These are phyloP conservation scores for Gymnothorax javanicus DNA, from an alignment of 2,797 vertebrate species.

Conservation along the genomic window DNA sequence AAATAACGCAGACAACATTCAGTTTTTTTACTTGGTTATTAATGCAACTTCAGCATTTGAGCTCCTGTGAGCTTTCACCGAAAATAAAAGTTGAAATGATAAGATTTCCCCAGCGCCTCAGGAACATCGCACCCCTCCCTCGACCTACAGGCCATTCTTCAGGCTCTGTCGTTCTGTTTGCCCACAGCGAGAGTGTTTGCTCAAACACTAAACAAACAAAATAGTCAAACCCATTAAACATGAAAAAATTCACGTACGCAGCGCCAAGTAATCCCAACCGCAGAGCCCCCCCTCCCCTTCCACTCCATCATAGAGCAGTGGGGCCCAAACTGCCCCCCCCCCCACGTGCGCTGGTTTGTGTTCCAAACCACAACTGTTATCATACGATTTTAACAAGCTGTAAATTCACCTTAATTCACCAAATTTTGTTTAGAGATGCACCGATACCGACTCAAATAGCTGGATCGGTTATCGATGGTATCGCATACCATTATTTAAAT, in stretches of 20 bases:
- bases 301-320: neutral
- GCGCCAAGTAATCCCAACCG: no score
- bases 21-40: neutral
- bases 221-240: constrained; percentile 20
- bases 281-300: neutral
- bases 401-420: no score
- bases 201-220: constrained; percentile 25
- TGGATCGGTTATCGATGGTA: no score
- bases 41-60: neutral
- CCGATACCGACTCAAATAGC: no score
- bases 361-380: no score
- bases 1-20: neutral
- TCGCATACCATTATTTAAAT: no score
- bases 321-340: neutral
- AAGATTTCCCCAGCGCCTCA: neutral
- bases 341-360: neutral
- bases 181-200: neutral
- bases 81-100: constrained; percentile 13
- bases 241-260: constrained; percentile 7
- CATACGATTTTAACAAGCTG: no score
- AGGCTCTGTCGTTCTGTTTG: neutral
- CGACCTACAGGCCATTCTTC: neutral
- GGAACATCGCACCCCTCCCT: neutral
- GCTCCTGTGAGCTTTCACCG: neutral
- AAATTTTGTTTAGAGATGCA: no score